Base-by-base conservation (phyloP, 1,140 invertebrate species). In the Drosophila rufa region DNA sequence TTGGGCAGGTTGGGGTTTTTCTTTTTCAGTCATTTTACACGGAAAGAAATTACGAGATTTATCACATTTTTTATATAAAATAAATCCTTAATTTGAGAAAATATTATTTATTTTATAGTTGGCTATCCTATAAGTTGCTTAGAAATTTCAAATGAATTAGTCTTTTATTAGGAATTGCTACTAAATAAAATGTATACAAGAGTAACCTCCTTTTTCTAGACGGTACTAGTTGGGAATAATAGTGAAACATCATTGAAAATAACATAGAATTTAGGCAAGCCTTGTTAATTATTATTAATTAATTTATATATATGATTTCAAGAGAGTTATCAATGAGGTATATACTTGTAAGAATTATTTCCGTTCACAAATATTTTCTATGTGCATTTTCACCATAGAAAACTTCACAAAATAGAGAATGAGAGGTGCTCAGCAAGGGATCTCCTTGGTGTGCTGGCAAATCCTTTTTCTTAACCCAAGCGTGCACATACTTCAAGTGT, bases 391-490 rank as follows among this genome's bases (percentile, higher is more conserved):
- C n/a, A 53, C 14, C 47, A 22, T 27, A 14, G n/a, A 47, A 66
- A 66, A 46, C 61, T 51, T 51, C 45, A 48, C 43, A 40, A 56
- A 48, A 51, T 60, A 48, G 25, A 53, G 51, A 40, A 40, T 25
- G 53, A 17, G 45, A 17, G 71, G 27, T 27, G 42, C 25, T 64
- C 60, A 58, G 56, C 38, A 43, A 17, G 48, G 27, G 12, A 50
- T 22, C 14, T 69, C 19, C 58, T 71, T 53, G 57, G 48, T 51
- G 66, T 59, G 57, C 74, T 59, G 60, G 68, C 48, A 87, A 87
- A 87, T 87, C 83, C 83, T 87, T 89, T 87, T 87, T 83, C 80
- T 80, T 87, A 80, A 80, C 71, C 68, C 74, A 78, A 79, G 70
- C 79, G 68, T 70, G 62, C 75, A 81, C 83, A 89, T 80, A 84